Conservation (phyloP, 2,888 invertebrate genomes). For the Agriopis leucophaearia region DNA sequence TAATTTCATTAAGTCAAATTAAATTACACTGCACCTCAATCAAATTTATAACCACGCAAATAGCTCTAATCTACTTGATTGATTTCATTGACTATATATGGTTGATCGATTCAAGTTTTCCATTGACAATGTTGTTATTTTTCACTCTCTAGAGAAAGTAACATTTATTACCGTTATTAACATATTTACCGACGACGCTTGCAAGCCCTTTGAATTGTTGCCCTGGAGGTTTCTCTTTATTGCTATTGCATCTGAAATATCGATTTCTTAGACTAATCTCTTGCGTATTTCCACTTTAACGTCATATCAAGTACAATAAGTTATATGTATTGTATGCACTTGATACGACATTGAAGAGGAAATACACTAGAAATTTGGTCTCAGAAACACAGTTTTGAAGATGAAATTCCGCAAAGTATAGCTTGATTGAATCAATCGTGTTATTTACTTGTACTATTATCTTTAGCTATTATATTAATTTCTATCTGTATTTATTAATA, state of each 20-base stretch:
- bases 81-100: constrained; percentile 11
- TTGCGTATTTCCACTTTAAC: too few relatives aligned
- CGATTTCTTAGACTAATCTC: neutral
- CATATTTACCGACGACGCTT: constrained; percentile 35
- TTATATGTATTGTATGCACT: too few relatives aligned
- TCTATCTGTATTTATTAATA: too few relatives aligned
- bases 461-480: too few relatives aligned
- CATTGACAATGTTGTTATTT: constrained; percentile 36
- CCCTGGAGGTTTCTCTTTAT: constrained; percentile 37
- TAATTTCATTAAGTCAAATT: constrained; percentile 15
- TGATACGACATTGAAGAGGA: too few relatives aligned
- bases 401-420: too few relatives aligned
- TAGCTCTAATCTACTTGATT: constrained; percentile 21
- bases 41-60: constrained; percentile 17
- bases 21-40: constrained; percentile 11
- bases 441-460: too few relatives aligned
- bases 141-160: constrained; percentile 43
- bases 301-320: too few relatives aligned
- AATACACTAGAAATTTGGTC: too few relatives aligned
- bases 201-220: constrained; percentile 39
- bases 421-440: too few relatives aligned
- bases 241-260: constrained; percentile 7
- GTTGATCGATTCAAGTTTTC: constrained; percentile 18
- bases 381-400: too few relatives aligned
- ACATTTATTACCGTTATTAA: constrained; percentile 38